Base-by-base conservation (phyloP, 1,140 invertebrate species). In the Phthorimaea operculella region DNA sequence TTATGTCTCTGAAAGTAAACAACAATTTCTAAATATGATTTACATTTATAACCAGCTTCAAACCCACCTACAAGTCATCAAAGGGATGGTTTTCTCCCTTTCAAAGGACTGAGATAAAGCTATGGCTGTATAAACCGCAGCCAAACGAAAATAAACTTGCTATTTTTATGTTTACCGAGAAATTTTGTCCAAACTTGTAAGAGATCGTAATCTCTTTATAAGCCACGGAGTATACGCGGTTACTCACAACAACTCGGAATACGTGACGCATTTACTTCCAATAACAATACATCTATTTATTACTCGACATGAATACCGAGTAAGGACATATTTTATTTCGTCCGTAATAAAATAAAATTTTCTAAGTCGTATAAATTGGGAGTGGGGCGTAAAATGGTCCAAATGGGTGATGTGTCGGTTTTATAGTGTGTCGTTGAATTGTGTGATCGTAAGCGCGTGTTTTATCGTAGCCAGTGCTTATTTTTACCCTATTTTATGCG, bases 361-460 rank as follows among this genome's bases (percentile, higher is more conserved):
- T 44, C 57, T 65, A 52, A 55, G 54, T 57, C 58, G 51, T 62
- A 63, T 63, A 66, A 60, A 66, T 63, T 63, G 62, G 52, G 48
- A 60, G 49, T 51, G 57, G 53, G 52, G 56, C 48, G 61, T 66
- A 63, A 63, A 66, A 56, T 54, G 44, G 50, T 45, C 50, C 54
- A 17, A 60, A 61, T 56, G 62, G 59, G 54, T 54, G 54, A 63
- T 63, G 62, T 59, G 59, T 14, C 51, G 44, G 55, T 63, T 66
- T 66, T 66, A 66, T 66, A 52, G 55, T 47, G 48, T 63, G 55
- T 59, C 64, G 61, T 63, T 53, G 62, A 63, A 60, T 61, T 62
- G 59, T 61, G 55, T 59, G 59, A 55, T 57, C 58, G 60, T 65
- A 59, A 59, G 52, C 61, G 50, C 36, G 18, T 59, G 59, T 62